Base-by-base conservation (phyloP, 2,888 invertebrate species). In the Dromius quadrimaculatus region DNA sequence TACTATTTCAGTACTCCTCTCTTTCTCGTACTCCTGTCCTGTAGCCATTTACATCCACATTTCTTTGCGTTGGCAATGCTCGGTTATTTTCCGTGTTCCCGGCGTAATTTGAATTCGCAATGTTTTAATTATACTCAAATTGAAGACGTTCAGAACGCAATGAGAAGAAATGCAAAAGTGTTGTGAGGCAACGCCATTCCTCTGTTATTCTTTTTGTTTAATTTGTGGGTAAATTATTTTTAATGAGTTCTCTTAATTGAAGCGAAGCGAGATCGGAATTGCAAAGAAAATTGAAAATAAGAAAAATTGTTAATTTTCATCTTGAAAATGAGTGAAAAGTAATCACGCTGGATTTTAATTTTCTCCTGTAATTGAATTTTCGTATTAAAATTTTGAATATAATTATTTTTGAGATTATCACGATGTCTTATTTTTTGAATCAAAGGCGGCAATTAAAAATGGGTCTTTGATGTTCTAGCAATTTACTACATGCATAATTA, bases 91-190 rank as follows among this genome's bases (percentile, higher is more conserved):
- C 59, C 68, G 32, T 59, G 68, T 68, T 68, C 34, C 59, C 59
- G 68, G 59, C 59, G 68, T 68, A 68, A 68, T 68, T 68, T 68
- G 68, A 59, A 54, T 54, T 68, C 57, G 68, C 68, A 45, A 45
- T 68, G 68, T 68, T 68, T 68, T 68, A 68, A 68, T 68, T 68
- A 68, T 59, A 68, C 50, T 41, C 15, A 41, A 41, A 65, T 36
- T 28, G 32, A 50, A 43, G 20, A 54, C 54, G 13, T 17, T 19
- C 13, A 23, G 23, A 23, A 15, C 11, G 15, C 8, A 23, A 28
- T 8, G 15, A 38, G 38, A 38, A 38, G 54, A 13, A 20, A 54
- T n/a, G 22, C 9, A 54, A 54, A n/a, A 54, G 54, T 23, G 54
- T 17, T 23, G 38, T 38, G 34, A 34, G 8, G 36, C 38, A n/a